Conservation (phyloP, 2,113 vertebrate species). For the Colossoma macropomum region DNA sequence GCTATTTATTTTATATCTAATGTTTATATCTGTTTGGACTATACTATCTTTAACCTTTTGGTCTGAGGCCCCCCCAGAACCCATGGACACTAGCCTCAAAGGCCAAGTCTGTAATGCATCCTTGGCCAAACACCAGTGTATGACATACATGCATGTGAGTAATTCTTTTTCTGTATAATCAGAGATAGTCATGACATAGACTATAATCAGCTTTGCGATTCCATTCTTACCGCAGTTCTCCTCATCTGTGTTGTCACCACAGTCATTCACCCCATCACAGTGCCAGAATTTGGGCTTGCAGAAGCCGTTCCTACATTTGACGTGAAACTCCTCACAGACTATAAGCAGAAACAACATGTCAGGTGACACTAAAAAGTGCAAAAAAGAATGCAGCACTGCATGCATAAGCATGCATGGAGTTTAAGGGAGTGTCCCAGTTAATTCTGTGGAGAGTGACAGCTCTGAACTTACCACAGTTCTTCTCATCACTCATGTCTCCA, state of each 20-base stretch:
- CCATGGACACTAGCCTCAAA: too few relatives aligned
- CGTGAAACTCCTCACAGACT: conserved; percentile 78
- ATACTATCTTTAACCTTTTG: too few relatives aligned
- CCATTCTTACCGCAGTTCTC: conserved; percentile 81
- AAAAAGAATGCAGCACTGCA: not conserved
- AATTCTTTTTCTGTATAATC: not conserved
- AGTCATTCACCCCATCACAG: conserved; percentile 88
- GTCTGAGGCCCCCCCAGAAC: too few relatives aligned
- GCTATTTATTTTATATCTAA: too few relatives aligned
- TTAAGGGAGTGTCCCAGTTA: not conserved
- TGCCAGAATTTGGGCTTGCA: conserved; percentile 88
- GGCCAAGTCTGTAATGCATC: too few relatives aligned
- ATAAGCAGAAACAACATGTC: conserved; percentile 13
- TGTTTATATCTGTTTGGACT: too few relatives aligned
- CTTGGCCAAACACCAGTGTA: too few relatives aligned
- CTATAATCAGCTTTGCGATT: not conserved
- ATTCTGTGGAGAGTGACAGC: not conserved
- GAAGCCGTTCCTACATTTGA: conserved; percentile 80
- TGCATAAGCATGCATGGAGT: not conserved
- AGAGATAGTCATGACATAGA: not conserved
- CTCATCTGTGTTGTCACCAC: conserved; percentile 87
- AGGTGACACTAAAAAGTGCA: not conserved
- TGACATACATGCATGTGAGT: too few relatives aligned
- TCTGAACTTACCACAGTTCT: conserved; percentile 81
- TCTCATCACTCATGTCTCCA: conserved; percentile 85